These are phyloP conservation scores for Dinothrombium tinctorium DNA, from an alignment of 1,140 invertebrate genomes.

Conservation along the genomic window DNA sequence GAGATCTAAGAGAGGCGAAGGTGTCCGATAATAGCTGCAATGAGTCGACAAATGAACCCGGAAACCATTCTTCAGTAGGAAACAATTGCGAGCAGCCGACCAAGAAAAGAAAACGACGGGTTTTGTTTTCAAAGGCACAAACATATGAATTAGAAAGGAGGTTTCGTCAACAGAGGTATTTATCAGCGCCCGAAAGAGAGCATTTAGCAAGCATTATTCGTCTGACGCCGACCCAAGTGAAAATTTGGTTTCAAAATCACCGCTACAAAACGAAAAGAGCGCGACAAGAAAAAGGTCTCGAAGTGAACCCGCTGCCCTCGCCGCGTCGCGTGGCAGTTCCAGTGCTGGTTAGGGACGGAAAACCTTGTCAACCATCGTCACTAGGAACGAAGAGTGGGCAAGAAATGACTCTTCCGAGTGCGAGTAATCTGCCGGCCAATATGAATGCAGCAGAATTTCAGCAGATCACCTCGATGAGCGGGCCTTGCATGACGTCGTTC, in stretches of 20 bases:
- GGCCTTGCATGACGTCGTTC: not conserved
- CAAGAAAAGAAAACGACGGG: slow-evolving; percentile 83
- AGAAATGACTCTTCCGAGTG: not conserved
- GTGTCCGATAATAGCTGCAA: too few species aligned
- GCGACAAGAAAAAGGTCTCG: slow-evolving; percentile 56
- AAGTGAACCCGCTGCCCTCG: slow-evolving; percentile 28
- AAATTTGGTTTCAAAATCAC: slow-evolving; percentile 15
- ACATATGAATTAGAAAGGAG: slow-evolving; percentile 65
- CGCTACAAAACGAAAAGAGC: slow-evolving; percentile 80
- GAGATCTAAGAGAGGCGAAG: not conserved
- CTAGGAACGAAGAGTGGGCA: not conserved
- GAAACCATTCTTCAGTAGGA: too few species aligned
- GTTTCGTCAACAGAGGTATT: slow-evolving; percentile 52
- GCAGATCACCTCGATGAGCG: not conserved
- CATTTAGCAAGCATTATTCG: slow-evolving; percentile 30
- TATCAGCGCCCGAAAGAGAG: slow-evolving; percentile 40
- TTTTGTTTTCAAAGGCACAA: slow-evolving; percentile 94
- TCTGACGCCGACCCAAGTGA: slow-evolving; percentile 49
- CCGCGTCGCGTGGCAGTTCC: slow-evolving; percentile 74
- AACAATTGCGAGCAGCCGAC: not conserved
- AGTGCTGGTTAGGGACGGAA: slow-evolving; percentile 70
- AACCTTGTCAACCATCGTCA: slow-evolving; percentile 36
- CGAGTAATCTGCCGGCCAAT: not conserved
- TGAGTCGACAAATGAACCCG: too few species aligned
- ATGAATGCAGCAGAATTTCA: not conserved